These are phyloP conservation scores for Mesocricetus auratus DNA, from an alignment of 2,113 vertebrate species.

Conservation along the genomic window DNA sequence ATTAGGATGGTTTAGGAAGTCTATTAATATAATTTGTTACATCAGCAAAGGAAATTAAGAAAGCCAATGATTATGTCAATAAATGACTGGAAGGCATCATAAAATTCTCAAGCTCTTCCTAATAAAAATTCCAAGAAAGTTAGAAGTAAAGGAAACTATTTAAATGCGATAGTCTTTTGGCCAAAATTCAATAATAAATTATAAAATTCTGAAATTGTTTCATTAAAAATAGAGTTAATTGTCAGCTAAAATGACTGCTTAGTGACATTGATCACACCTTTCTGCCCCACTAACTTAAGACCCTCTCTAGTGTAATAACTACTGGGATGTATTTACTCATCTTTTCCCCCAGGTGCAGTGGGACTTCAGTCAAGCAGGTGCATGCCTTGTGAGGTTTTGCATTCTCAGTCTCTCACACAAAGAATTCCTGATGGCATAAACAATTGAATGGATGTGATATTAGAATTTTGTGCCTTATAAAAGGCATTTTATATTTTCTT, in stretches of 20 bases:
- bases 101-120: constrained; percentile 67
- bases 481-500: constrained; percentile 1
- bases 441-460: constrained; percentile 24
- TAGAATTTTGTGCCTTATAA: constrained; percentile 23
- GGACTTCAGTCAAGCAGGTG: neutral
- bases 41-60: constrained; percentile 73
- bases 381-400: constrained; percentile 7
- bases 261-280: constrained; percentile 37
- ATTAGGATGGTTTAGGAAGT: constrained; percentile 61
- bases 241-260: constrained; percentile 44
- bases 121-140: constrained; percentile 71
- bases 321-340: neutral
- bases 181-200: constrained; percentile 40
- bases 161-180: constrained; percentile 65
- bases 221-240: constrained; percentile 54
- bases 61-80: constrained; percentile 73
- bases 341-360: neutral
- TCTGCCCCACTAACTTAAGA: neutral
- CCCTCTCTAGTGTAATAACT: neutral
- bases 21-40: constrained; percentile 72
- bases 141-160: constrained; percentile 71
- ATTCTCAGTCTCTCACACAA: constrained; percentile 4
- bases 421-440: neutral
- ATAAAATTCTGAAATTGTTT: constrained; percentile 58
- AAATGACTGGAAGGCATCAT: constrained; percentile 65